Conservation (phyloP, 2,888 invertebrate genomes). For the Oxycera nigricornis region DNA sequence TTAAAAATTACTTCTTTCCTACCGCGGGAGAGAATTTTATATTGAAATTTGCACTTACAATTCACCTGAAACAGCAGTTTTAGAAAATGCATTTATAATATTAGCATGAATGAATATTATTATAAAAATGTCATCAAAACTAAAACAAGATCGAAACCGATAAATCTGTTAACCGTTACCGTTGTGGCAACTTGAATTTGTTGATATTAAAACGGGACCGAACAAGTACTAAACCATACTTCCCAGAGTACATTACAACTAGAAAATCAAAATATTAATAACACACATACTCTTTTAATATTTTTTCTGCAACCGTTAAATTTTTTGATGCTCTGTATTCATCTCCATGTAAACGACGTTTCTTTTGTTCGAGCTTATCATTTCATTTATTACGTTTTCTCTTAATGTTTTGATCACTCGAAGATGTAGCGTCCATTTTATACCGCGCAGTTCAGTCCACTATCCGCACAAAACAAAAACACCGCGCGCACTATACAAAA, state of each 20-base stretch:
- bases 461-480: too few relatives aligned
- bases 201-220: not conserved
- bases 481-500: not conserved
- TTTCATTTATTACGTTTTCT: not conserved
- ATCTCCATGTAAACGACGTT: not conserved
- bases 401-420: not conserved
- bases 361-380: too few relatives aligned
- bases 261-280: not conserved
- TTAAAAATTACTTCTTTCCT: not conserved
- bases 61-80: not conserved
- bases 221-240: not conserved
- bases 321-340: not conserved
- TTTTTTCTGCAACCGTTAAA: not conserved
- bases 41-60: not conserved
- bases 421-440: not conserved
- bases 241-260: not conserved
- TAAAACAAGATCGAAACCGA: not conserved
- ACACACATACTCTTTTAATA: not conserved
- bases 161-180: not conserved
- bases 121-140: not conserved
- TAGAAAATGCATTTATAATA: not conserved
- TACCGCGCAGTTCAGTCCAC: too few relatives aligned
- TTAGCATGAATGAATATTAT: not conserved
- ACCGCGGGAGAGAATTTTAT: not conserved
- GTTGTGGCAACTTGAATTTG: not conserved